Evolutionary conservation across 2,113 vertebrate species (phyloP).

Genomic region (Entomyzon cyanotis): DNA sequence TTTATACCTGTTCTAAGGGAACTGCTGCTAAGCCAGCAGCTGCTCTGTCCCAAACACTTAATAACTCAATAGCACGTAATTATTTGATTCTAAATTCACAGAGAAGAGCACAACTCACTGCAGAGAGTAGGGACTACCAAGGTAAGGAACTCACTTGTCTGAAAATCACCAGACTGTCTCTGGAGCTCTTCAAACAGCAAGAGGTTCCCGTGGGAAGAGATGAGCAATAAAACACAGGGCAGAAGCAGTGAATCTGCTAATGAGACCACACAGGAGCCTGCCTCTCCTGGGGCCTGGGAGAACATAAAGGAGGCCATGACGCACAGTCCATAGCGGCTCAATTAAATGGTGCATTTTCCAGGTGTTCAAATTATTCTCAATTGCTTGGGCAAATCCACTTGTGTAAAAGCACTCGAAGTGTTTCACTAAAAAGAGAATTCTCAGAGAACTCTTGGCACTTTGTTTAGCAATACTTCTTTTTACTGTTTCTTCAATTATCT

Average conservation of each 20-base stretch:
- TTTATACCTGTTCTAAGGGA: neutral
- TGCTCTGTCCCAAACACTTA: neutral
- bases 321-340: neutral
- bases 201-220: constrained; percentile 35
- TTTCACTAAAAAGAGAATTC: neutral
- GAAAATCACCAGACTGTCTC: neutral
- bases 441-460: neutral
- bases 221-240: neutral
- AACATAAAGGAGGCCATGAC: neutral
- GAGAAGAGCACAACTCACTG: neutral
- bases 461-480: neutral
- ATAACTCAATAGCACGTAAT: neutral
- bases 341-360: neutral
- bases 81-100: neutral
- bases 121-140: neutral
- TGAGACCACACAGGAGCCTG: constrained; percentile 33
- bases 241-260: neutral
- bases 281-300: neutral
- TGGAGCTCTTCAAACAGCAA: neutral
- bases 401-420: neutral
- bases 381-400: neutral
- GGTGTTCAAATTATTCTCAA: neutral
- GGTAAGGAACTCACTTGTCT: neutral
- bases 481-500: neutral
- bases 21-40: neutral